Evolutionary conservation across 2,888 invertebrate genomes (phyloP), one percentile per base, ranked within the genome.

Genomic region (Epistrophe eligans): DNA sequence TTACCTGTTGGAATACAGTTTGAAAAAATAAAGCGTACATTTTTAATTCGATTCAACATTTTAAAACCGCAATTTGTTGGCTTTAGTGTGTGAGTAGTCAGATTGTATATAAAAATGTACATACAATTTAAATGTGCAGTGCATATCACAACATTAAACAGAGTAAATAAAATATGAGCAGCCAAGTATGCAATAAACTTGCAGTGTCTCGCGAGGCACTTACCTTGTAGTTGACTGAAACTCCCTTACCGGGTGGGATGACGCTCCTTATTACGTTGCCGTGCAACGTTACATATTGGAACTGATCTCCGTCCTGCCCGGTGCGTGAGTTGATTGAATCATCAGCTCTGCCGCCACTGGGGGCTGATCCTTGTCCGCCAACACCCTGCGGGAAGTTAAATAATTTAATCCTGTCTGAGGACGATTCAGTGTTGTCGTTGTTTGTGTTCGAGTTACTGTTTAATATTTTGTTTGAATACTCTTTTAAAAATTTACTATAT

Each of bases 211-310:
- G 57, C 57, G 50, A 17, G 45, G 24, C n/a, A 70, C 70, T 70
- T 91, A 92, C 92, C 92, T 91, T 91, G 83, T 93, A 92, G 88
- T 89, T 91, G 88, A 90, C 83, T 84, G 90, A 90, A 28, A 90
- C 90, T 71, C 93, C 92, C 91, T 93, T 93, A 90, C 93, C 93
- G 84, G 93, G 93, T 82, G 93, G 91, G 89, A 92, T 91, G 87
- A 93, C 93, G 89, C 93, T 93, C 89, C 92, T 91, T 88, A 93
- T 93, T 83, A 93, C 92, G 88, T 92, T 92, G 88, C 93, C 93
- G 81, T 92, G 91, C 66, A 92, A 89, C 76, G 93, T 93, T 72
- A 92, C 91, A 89, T 93, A 93, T 88, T 91, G 91, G 80, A 93
- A 93, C 40, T 91, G 91, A 81, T 92, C 92, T 80, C 91, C 91